phyloP scores from a whole-genome alignment of 2,113 vertebrate species.

The Raja brachyura region DNA sequence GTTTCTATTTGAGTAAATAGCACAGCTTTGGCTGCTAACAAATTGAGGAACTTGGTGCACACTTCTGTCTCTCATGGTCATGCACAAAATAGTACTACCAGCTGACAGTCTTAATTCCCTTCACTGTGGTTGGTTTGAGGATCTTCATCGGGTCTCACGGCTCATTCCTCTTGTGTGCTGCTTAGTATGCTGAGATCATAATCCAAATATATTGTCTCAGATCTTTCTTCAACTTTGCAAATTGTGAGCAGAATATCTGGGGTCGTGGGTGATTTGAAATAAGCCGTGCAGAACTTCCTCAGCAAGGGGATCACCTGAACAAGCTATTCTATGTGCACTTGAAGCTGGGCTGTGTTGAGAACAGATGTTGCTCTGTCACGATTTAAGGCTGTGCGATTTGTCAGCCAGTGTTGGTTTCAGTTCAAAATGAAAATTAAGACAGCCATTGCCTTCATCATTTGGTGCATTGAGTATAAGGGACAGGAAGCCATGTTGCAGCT shows the following conservation, averaged over 20 bases:
- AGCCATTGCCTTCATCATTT: background rate
- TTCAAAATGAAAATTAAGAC: background rate
- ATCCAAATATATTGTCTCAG: background rate
- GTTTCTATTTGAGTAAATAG: background rate
- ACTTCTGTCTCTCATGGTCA: background rate
- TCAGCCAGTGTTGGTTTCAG: background rate
- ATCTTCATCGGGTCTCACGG: background rate
- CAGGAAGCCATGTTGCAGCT: too few species aligned
- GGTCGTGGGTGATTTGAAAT: background rate
- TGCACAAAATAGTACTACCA: background rate
- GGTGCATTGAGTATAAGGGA: too few species aligned
- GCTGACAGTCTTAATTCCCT: background rate
- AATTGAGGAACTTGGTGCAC: background rate
- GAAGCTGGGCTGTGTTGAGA: background rate
- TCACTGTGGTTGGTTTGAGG: background rate
- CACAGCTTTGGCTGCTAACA: background rate
- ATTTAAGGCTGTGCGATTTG: background rate
- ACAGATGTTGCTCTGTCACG: background rate
- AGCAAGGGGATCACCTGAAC: background rate
- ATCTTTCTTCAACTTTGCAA: slow-evolving; percentile 11
- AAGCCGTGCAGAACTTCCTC: background rate
- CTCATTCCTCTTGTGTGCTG: background rate
- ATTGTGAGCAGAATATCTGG: background rate
- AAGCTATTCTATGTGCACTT: background rate
- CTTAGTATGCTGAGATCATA: background rate